Evolutionary conservation across 2,888 invertebrate genomes (phyloP).

Genomic region (Coenonympha arcania): DNA sequence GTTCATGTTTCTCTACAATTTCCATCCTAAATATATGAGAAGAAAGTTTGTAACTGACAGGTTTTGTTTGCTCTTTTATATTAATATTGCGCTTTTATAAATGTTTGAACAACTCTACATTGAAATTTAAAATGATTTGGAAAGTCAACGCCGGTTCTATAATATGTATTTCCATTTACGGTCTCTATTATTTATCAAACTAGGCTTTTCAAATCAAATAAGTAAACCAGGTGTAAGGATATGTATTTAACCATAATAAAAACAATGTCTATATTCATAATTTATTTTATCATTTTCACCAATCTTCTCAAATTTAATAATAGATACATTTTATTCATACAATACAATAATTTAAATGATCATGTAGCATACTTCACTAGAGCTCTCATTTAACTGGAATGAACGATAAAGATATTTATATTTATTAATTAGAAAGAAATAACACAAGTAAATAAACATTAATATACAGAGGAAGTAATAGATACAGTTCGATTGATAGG

Average conservation of each 20-base stretch:
- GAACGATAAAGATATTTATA: constrained; percentile 71
- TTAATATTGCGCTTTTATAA: too few relatives aligned
- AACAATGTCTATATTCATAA: constrained; percentile 58
- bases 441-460: constrained; percentile 65
- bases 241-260: constrained; percentile 29
- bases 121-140: too few relatives aligned
- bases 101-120: too few relatives aligned
- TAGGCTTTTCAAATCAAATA: background rate
- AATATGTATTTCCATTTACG: too few relatives aligned
- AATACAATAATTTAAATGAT: constrained; percentile 74
- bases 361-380: constrained; percentile 66
- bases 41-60: too few relatives aligned
- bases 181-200: too few relatives aligned
- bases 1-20: too few relatives aligned
- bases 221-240: background rate
- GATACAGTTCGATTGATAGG: constrained; percentile 44
- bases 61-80: too few relatives aligned
- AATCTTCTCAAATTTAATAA: constrained; percentile 66
- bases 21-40: too few relatives aligned
- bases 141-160: too few relatives aligned
- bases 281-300: constrained; percentile 73
- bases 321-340: constrained; percentile 73
- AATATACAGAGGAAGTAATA: constrained; percentile 52
- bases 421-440: constrained; percentile 65
- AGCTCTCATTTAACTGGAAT: constrained; percentile 73